Evolutionary conservation across 2,797 vertebrate genomes (phyloP).

Genomic region (Diglossa cyanea): DNA sequence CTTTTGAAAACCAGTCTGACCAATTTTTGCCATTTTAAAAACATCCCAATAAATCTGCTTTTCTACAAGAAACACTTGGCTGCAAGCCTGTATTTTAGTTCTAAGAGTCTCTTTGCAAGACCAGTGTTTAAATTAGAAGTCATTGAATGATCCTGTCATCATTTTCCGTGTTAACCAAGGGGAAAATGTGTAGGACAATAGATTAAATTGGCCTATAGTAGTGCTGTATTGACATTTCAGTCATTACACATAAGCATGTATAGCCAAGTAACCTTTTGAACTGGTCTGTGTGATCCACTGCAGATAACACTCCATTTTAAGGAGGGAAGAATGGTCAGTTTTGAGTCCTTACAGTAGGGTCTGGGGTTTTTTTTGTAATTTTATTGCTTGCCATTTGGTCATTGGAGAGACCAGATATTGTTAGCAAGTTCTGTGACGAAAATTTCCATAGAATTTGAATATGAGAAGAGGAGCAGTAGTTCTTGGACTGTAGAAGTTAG

Average conservation of each 20-base stretch:
- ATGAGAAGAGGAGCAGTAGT: background rate
- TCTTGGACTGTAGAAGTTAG: background rate
- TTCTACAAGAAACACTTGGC: background rate
- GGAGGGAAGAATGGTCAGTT: background rate
- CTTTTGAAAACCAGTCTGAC: background rate
- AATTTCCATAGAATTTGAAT: background rate
- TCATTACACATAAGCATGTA: background rate
- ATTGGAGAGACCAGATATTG: rapidly evolving
- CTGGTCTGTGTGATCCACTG: background rate
- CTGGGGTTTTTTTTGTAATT: background rate
- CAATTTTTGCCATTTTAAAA: background rate
- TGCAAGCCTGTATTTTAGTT: background rate
- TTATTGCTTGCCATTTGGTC: background rate
- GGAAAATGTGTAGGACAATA: background rate
- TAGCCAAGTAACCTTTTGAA: background rate
- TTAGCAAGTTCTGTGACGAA: background rate
- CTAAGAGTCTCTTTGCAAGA: background rate
- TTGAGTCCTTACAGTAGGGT: background rate
- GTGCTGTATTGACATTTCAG: background rate
- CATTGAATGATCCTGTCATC: background rate
- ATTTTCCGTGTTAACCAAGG: background rate
- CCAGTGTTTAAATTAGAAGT: background rate
- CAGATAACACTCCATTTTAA: background rate
- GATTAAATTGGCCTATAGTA: background rate
- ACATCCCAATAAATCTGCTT: background rate